These are phyloP conservation scores for Anhinga rufa DNA, from an alignment of 2,113 vertebrate species.

Conservation along the genomic window DNA sequence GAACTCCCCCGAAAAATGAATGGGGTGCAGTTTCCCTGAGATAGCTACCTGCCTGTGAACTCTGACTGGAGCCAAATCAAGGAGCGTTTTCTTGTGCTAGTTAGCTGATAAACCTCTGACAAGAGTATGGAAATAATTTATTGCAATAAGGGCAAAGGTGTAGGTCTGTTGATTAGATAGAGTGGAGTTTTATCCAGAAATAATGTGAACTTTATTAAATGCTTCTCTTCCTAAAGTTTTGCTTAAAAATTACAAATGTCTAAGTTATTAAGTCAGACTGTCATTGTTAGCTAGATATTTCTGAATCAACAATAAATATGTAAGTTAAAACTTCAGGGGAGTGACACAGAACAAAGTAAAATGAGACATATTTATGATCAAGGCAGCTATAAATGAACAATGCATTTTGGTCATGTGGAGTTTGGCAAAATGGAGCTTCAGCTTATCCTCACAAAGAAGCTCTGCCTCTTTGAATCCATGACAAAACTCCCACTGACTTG, in stretches of 20 bases:
- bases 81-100: too few relatives aligned
- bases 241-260: neutral
- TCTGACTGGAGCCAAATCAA: neutral
- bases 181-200: neutral
- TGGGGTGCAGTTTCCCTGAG: neutral
- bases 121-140: neutral
- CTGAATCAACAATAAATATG: conserved; percentile 37
- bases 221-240: neutral
- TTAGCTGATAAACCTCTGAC: neutral
- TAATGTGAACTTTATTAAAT: neutral
- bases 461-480: conserved; percentile 23
- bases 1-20: neutral
- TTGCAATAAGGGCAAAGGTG: neutral
- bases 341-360: neutral
- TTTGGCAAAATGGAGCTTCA: conserved; percentile 32
- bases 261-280: neutral
- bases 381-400: conserved; percentile 22
- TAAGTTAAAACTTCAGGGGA: neutral
- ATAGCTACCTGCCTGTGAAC: neutral
- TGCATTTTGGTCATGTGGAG: conserved; percentile 9
- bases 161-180: neutral
- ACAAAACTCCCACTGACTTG: conserved; percentile 35
- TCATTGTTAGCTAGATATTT: neutral
- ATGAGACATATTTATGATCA: conserved; percentile 27
- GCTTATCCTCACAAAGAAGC: conserved; percentile 14